These are phyloP conservation scores for Sebastes matsubarae DNA, from an alignment of 2,797 vertebrate species.

Conservation along the genomic window DNA sequence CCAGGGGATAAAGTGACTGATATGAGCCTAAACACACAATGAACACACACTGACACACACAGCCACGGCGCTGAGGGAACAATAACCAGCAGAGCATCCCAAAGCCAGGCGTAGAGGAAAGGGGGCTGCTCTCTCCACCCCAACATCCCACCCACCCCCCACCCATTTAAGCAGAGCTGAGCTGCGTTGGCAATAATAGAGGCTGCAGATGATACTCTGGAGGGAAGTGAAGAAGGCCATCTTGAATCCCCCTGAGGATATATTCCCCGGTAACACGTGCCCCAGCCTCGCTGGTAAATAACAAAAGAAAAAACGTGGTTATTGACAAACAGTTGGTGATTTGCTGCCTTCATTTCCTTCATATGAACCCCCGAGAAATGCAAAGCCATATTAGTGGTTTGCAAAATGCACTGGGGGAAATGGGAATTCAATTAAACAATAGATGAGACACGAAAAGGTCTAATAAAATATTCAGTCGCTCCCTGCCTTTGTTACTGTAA, in stretches of 20 bases:
- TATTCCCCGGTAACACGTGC: conserved; percentile 41
- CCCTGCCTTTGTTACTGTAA: conserved; percentile 46
- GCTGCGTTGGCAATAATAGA: conserved; percentile 69
- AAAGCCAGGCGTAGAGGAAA: conserved; percentile 55
- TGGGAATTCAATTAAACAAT: conserved; percentile 48
- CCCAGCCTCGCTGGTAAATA: conserved; percentile 40
- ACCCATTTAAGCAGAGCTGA: conserved; percentile 45
- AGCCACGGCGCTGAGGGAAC: conserved; percentile 49
- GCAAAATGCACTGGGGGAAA: background rate
- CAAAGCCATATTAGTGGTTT: background rate
- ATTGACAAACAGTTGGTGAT: conserved; percentile 35
- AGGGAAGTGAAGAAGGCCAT: conserved; percentile 48
- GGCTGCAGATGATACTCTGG: conserved; percentile 61
- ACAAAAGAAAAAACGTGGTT: conserved; percentile 37
- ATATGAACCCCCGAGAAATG: conserved; percentile 14
- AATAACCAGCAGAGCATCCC: conserved; percentile 70
- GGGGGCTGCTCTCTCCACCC: conserved; percentile 52
- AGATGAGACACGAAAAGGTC: conserved; percentile 49
- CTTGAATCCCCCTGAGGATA: conserved; percentile 61
- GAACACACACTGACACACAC: conserved; percentile 18
- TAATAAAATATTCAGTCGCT: conserved; percentile 65
- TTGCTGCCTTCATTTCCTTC: conserved; percentile 50
- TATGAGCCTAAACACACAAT: conserved; percentile 66
- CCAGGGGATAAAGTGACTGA: conserved; percentile 66
- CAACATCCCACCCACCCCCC: conserved; percentile 34